Percentiles rank a stretch among this genome's conserved stretches.
phyloP scores from a whole-genome alignment of 2,888 invertebrate genomes.

The Dolomedes plantarius region DNA sequence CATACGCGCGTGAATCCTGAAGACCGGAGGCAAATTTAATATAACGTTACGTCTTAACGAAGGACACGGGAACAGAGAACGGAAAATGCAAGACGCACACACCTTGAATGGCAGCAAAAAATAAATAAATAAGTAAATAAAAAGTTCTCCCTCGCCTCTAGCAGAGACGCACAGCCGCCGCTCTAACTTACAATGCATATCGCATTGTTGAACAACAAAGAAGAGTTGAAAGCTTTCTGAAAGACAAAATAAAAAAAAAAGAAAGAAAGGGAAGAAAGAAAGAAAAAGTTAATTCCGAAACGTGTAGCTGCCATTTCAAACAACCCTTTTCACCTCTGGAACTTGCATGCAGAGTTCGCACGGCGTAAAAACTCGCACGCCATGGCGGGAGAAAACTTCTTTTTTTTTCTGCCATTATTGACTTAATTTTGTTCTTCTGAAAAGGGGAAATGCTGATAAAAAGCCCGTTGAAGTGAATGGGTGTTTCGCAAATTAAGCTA shows the following conservation, averaged over 20 bases:
- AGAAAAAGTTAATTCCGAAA: background rate
- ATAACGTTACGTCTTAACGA: too few relatives aligned
- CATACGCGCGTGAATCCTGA: too few relatives aligned
- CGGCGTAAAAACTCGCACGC: background rate
- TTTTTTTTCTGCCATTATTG: background rate
- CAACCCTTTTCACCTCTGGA: background rate
- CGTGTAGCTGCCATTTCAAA: background rate
- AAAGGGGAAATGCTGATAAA: background rate
- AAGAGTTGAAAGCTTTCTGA: background rate
- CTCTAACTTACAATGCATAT: background rate
- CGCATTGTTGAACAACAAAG: background rate
- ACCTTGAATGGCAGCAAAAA: too few relatives aligned
- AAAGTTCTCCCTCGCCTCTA: too few relatives aligned
- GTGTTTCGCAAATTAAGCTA: background rate
- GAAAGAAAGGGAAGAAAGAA: background rate
- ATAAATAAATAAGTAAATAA: background rate
- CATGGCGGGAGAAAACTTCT: background rate
- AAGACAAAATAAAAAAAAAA: background rate
- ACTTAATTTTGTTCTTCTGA: background rate
- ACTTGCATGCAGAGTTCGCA: background rate
- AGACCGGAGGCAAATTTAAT: too few relatives aligned
- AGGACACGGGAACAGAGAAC: too few relatives aligned
- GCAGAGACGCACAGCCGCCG: too few relatives aligned
- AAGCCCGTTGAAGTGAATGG: background rate
- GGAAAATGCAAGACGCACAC: too few relatives aligned